A percentile compares a stretch with the other conserved stretches of the same genome.
These are phyloP conservation scores for Thalassoma bifasciatum DNA, from an alignment of 2,113 vertebrate species.

Conservation along the genomic window DNA sequence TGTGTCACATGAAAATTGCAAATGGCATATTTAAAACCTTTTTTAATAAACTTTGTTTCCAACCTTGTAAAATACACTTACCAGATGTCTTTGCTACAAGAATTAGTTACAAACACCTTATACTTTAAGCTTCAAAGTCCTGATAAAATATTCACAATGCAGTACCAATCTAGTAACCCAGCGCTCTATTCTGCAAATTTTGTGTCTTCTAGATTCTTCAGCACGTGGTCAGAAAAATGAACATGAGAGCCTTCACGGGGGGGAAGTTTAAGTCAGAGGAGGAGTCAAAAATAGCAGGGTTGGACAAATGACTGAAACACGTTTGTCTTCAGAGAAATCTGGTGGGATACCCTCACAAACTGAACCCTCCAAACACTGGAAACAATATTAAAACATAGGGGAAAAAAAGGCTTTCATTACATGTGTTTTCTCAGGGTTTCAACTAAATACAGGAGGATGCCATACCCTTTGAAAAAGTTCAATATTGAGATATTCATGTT, in stretches of 20 bases:
- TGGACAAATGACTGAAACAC: slow-evolving; percentile 13
- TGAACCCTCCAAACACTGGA: no score
- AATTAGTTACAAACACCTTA: slow-evolving; percentile 7
- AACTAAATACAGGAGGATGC: not conserved
- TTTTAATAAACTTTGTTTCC: not conserved
- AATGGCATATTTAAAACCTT: not conserved
- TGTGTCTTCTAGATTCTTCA: slow-evolving; percentile 26
- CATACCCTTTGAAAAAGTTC: not conserved
- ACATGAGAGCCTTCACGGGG: slow-evolving; percentile 42
- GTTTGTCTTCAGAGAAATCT: not conserved
- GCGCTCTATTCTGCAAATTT: not conserved
- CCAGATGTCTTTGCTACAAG: slow-evolving; percentile 14
- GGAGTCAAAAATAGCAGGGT: slow-evolving; percentile 50
- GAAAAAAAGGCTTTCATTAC: no score
- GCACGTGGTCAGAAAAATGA: slow-evolving; percentile 35
- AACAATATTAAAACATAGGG: no score
- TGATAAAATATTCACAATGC: slow-evolving; percentile 18
- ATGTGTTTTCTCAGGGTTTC: no score
- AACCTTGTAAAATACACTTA: slow-evolving; percentile 32
- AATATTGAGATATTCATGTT: no score
- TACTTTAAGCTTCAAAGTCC: not conserved
- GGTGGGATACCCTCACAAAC: no score
- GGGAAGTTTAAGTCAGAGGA: slow-evolving; percentile 43
- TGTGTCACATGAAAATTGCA: not conserved
- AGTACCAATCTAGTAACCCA: slow-evolving; percentile 19